Evolutionary conservation across 2,113 vertebrate genomes (phyloP), one percentile per base, ranked within the genome.

Genomic region (Dasyprocta punctata): DNA sequence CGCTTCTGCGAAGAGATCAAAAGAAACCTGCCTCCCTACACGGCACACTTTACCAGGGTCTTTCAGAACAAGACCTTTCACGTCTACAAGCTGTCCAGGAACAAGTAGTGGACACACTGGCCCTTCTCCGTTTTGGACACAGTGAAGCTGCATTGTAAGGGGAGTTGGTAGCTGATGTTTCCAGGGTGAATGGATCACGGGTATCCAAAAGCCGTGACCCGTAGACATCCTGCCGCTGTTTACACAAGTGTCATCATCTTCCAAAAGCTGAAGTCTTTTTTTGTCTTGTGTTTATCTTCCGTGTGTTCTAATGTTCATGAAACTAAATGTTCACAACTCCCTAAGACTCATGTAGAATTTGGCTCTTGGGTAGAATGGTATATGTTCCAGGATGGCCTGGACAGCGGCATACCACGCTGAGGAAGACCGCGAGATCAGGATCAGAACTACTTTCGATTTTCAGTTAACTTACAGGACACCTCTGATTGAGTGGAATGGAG

Each of bases 51-150:
- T 98, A 99, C 98, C 60, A 98, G 98, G 89, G 99, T 99, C 12
- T 99, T 99, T 97, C 99, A 99, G 93, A 99, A 99, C 98, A 99
- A 99, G 98, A 99, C 99, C 10, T 99, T 99, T 98, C 99, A 99
- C 0, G 99, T 99, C 81, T 99, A 99, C 99, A 99, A 98, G 95
- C 98, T 99, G 16, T 95, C 98, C 80, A 98, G 98, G 83, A 98
- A 97, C 96, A 99, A 98, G 98, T 98, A 98, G 86, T 4, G 0
- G n/a, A 14, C 63, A 41, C 77, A 67, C 44, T 90, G 49, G 85
- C 4, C 63, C 61, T 61, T 41, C 69, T 90, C 90, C 73, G 41
- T 67, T 93, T 80, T 91, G 77, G 91, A 82, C 80, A 71, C 4
- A 69, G 9, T 22, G 81, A 84, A 82, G 47, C 30, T 73, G 24